A percentile compares a stretch with the other conserved stretches of the same genome.
These are phyloP conservation scores for Drosophila histrio DNA, from an alignment of 2,888 invertebrate species.

Conservation along the genomic window DNA sequence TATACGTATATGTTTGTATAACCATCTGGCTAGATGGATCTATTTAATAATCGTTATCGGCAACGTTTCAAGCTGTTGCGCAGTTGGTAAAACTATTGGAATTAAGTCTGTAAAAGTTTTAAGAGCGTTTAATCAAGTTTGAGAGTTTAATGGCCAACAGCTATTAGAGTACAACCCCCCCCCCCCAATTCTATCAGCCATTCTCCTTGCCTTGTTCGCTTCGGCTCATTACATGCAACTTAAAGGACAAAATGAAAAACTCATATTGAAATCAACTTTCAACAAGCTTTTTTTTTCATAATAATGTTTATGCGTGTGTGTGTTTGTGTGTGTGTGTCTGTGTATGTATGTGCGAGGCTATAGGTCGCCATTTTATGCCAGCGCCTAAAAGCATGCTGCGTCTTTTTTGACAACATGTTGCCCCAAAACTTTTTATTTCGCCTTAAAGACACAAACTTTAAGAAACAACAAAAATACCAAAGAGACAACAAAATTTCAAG, in stretches of 20 bases:
- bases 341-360: background rate
- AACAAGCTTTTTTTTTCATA: constrained; percentile 52
- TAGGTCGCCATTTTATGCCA: constrained; percentile 22
- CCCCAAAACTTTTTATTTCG: constrained; percentile 52
- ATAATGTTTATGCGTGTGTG: constrained; percentile 23
- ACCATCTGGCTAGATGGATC: too few species aligned
- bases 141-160: constrained; percentile 48
- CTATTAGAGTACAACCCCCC: constrained; percentile 26
- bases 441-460: constrained; percentile 52
- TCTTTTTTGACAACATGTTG: constrained; percentile 55
- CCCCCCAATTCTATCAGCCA: background rate
- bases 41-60: background rate
- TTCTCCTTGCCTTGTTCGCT: constrained; percentile 4
- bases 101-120: constrained; percentile 43
- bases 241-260: constrained; percentile 64
- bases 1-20: too few species aligned
- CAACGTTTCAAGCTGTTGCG: constrained; percentile 2
- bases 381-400: constrained; percentile 49
- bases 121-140: constrained; percentile 61
- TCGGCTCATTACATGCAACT: constrained; percentile 55
- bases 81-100: constrained; percentile 35
- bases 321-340: constrained; percentile 9
- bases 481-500: background rate
- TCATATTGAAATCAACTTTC: constrained; percentile 69
- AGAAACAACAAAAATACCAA: constrained; percentile 11